Evolutionary conservation across 2,797 vertebrate genomes (phyloP).

Genomic region (Monodelphis domestica): DNA sequence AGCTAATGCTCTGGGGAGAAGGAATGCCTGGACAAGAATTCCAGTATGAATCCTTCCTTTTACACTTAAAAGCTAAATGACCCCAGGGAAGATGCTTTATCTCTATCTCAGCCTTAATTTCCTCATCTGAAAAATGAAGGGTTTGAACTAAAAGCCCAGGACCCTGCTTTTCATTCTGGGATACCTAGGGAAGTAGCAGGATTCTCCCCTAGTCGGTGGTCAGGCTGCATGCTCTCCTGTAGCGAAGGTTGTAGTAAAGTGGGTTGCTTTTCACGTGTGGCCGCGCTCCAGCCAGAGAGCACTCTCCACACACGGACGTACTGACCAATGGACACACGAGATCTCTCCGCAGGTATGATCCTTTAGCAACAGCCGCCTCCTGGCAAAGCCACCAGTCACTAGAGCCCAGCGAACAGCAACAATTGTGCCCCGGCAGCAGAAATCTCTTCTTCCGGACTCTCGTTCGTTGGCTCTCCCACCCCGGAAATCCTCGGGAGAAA

Average conservation of each 20-base stretch:
- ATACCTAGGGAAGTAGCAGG: not conserved
- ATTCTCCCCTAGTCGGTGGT: not conserved
- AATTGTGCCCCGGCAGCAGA: not conserved
- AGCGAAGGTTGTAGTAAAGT: not conserved
- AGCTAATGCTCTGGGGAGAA: too few relatives aligned
- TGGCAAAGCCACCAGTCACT: too few relatives aligned
- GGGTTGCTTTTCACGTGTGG: not conserved
- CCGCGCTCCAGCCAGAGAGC: too few relatives aligned
- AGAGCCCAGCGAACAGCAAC: not conserved
- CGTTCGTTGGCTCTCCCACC: rapidly evolving
- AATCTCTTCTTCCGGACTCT: rapidly evolving
- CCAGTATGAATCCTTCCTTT: not conserved
- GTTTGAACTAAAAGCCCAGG: not conserved
- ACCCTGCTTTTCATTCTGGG: not conserved
- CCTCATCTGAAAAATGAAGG: not conserved
- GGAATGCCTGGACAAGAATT: not conserved
- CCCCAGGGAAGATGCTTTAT: too few relatives aligned
- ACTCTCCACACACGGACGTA: too few relatives aligned
- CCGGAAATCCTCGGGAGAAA: not conserved
- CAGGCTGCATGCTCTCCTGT: not conserved
- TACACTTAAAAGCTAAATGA: not conserved
- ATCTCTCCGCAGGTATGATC: rapidly evolving
- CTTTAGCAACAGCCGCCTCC: rapidly evolving
- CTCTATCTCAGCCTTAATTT: not conserved
- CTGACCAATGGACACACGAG: not conserved